Percentiles rank a stretch among this genome's conserved stretches.
Evolutionary conservation across 2,888 invertebrate species (phyloP).

Genomic region (Meandrusa payeni): DNA sequence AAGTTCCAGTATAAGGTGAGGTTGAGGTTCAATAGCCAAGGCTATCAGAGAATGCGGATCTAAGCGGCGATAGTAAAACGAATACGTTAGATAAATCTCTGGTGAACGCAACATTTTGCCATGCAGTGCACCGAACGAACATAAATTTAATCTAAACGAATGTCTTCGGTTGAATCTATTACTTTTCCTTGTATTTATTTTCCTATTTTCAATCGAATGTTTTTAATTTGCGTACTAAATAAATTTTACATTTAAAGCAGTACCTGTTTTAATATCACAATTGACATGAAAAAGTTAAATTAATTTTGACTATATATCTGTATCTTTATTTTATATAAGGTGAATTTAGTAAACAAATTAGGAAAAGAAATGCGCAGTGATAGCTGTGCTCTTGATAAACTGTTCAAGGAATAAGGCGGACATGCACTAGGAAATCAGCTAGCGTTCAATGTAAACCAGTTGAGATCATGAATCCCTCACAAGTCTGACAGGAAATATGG

Average conservation of each 20-base stretch:
- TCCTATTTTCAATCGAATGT: no score
- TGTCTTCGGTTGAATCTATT: slow-evolving; percentile 5
- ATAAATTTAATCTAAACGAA: slow-evolving; percentile 21
- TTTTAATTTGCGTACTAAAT: not conserved
- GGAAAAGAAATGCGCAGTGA: no score
- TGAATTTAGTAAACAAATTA: no score
- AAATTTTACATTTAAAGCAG: not conserved
- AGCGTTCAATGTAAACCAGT: slow-evolving; percentile 21
- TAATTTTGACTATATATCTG: no score
- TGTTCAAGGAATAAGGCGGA: slow-evolving; percentile 1
- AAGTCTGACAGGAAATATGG: slow-evolving; percentile 4
- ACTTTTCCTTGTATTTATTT: no score
- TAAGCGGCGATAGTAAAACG: slow-evolving; percentile 19
- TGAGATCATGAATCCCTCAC: not conserved
- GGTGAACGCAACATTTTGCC: slow-evolving; percentile 13
- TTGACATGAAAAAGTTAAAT: not conserved
- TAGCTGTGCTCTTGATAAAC: no score
- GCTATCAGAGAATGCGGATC: slow-evolving; percentile 25
- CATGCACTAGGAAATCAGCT: slow-evolving; percentile 11
- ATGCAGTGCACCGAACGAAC: slow-evolving; percentile 8
- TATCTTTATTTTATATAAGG: no score
- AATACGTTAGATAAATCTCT: slow-evolving; percentile 24
- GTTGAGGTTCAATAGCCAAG: slow-evolving; percentile 23
- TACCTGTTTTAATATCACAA: no score
- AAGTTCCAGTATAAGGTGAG: slow-evolving; percentile 15